Evolutionary conservation across 1,140 invertebrate species (phyloP), one percentile per base, ranked within the genome.

Genomic region (Aphelinus atriplicis): DNA sequence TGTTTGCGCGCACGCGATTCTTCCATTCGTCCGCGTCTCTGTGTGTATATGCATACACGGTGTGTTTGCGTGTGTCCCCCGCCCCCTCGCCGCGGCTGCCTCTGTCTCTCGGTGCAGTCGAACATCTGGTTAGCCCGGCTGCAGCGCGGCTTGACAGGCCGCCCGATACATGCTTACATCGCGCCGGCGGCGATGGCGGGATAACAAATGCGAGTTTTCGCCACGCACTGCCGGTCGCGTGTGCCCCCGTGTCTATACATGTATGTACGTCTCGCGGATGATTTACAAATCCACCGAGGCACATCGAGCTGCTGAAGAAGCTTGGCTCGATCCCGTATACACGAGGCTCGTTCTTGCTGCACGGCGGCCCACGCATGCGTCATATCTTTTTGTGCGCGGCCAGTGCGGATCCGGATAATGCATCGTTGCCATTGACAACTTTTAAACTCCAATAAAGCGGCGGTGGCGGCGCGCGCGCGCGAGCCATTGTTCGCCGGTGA

Each of bases 121-220:
- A 79, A 78, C 79, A 80, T 81, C 80, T 80, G 80, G 79, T 81
- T 81, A 80, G 76, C 74, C 78, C 72, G 73, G 76, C 78, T 7
- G 47, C 26, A 26, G 26, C 10, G 3, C 4, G 45, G 66, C 53
- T 69, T 1, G 55, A 56, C 65, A 47, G 43, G 45, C 55, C 45
- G 42, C 45, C 1, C 68, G 57, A 51, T 45, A 46, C 55, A 10
- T 4, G 42, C n/a, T 2, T 7, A 26, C 26, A 26, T 26, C 26
- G 26, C 26, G 26, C 26, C 26, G 26, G 26, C 26, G 26, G 26
- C 26, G 26, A 26, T 26, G 26, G 26, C n/a, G 47, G 58, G 68
- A 69, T 63, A 74, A 63, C 73, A 65, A 75, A 75, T 70, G 67
- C 66, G 47, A 64, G 51, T 55, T 70, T 70, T 75, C 66, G 61